Evolutionary conservation across 2,888 invertebrate species (phyloP).

Genomic region (Aquatica leii): DNA sequence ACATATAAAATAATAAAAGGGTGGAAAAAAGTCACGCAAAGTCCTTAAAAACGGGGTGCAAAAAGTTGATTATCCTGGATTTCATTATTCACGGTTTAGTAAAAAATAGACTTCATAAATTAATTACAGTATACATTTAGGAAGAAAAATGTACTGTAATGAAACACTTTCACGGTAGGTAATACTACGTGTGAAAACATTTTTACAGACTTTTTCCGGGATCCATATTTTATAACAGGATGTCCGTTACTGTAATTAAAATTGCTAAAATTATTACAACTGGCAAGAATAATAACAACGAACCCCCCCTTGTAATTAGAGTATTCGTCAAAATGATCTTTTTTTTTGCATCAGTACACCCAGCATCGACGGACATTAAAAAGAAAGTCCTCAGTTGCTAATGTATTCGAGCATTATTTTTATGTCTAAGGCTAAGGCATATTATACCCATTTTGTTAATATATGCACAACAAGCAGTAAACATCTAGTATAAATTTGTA

Average conservation of each 20-base stretch:
- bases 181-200: constrained; percentile 36
- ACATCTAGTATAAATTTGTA: constrained; percentile 36
- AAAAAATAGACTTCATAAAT: constrained; percentile 30
- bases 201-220: constrained; percentile 34
- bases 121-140: constrained; percentile 29
- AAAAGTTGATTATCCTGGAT: constrained; percentile 28
- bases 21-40: constrained; percentile 11
- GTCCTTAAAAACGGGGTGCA: constrained; percentile 16
- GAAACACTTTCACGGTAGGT: constrained; percentile 30
- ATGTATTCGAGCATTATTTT: constrained; percentile 30
- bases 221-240: constrained; percentile 39
- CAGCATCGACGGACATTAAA: constrained; percentile 23
- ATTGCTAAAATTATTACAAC: constrained; percentile 31
- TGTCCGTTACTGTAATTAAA: constrained; percentile 39
- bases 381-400: constrained; percentile 16
- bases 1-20: constrained; percentile 6
- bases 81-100: constrained; percentile 29
- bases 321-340: constrained; percentile 20
- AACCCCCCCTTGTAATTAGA: constrained; percentile 23
- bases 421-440: constrained; percentile 23
- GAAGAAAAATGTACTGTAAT: constrained; percentile 31
- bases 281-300: constrained; percentile 23
- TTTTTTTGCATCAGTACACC: too few species aligned
- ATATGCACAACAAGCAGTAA: constrained; percentile 34
- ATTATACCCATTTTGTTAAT: constrained; percentile 31